Evolutionary conservation across 2,113 vertebrate genomes (phyloP).

Genomic region (Tragelaphus imberbis): DNA sequence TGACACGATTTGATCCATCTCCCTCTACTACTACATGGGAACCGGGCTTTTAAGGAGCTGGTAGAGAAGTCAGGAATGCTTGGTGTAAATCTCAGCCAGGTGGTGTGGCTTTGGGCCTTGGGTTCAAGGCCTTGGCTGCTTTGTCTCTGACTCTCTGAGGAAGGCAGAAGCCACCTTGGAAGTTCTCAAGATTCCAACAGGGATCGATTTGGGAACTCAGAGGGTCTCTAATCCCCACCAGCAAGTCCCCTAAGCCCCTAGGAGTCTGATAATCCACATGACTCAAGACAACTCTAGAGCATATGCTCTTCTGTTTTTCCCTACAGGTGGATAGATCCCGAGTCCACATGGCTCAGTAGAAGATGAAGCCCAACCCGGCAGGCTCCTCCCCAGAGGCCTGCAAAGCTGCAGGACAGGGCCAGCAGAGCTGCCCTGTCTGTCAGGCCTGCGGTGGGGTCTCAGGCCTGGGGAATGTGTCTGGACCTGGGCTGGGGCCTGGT

Average conservation of each 20-base stretch:
- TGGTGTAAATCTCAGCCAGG: background rate
- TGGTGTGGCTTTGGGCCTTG: background rate
- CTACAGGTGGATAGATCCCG: background rate
- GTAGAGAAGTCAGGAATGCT: background rate
- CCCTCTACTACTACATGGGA: background rate
- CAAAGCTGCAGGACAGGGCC: background rate
- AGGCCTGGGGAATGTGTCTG: background rate
- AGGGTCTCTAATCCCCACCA: background rate
- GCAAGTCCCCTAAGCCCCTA: background rate
- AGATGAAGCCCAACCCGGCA: slow-evolving; percentile 23
- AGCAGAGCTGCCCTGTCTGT: slow-evolving; percentile 56
- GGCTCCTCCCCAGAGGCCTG: slow-evolving; percentile 10
- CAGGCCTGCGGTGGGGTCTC: slow-evolving; percentile 41
- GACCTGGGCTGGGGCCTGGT: background rate
- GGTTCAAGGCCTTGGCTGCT: background rate
- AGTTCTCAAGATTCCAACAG: background rate
- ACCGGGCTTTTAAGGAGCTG: background rate
- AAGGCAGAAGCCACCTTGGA: background rate
- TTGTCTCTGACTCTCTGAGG: background rate
- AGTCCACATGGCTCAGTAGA: slow-evolving; percentile 21
- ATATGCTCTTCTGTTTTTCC: background rate
- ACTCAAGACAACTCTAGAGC: background rate
- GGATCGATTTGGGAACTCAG: background rate
- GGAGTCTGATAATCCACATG: background rate
- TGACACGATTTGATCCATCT: background rate